phyloP scores from a whole-genome alignment of 1,140 invertebrate species.

The Nasonia vitripennis region DNA sequence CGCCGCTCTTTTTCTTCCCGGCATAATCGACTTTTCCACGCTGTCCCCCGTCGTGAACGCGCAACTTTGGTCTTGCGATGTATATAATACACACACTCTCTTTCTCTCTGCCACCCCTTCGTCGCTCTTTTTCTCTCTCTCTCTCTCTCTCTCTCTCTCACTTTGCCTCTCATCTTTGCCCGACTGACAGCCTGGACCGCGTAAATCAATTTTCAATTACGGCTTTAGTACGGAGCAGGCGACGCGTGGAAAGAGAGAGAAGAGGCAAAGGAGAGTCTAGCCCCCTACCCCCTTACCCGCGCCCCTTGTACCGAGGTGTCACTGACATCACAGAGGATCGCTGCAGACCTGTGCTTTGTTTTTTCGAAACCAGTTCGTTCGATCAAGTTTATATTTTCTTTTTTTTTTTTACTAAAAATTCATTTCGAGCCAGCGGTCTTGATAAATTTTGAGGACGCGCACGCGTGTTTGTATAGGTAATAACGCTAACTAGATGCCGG shows the following conservation, averaged over 20 bases:
- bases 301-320: neutral
- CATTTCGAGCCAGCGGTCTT: neutral
- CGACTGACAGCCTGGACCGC: constrained; percentile 71
- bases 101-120: constrained; percentile 1
- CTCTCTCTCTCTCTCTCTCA: constrained; percentile 53
- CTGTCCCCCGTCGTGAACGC: neutral
- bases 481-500: constrained; percentile 4
- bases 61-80: constrained; percentile 38
- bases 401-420: too few relatives aligned
- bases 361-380: neutral
- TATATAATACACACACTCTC: constrained; percentile 4
- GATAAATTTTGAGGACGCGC: neutral
- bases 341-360: neutral
- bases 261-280: constrained; percentile 44
- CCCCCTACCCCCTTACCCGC: neutral
- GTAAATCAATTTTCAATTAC: constrained; percentile 77
- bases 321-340: neutral
- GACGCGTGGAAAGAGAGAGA: constrained; percentile 51
- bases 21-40: constrained; percentile 50
- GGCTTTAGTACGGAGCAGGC: constrained; percentile 52
- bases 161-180: constrained; percentile 65
- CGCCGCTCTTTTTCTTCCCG: constrained; percentile 36
- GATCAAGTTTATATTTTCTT: too few relatives aligned
- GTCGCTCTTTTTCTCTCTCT: constrained; percentile 35
- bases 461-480: neutral